A percentile compares a stretch with the other conserved stretches of the same genome.
phyloP scores from a whole-genome alignment of 2,888 invertebrate genomes.

The Panorpa germanica region DNA sequence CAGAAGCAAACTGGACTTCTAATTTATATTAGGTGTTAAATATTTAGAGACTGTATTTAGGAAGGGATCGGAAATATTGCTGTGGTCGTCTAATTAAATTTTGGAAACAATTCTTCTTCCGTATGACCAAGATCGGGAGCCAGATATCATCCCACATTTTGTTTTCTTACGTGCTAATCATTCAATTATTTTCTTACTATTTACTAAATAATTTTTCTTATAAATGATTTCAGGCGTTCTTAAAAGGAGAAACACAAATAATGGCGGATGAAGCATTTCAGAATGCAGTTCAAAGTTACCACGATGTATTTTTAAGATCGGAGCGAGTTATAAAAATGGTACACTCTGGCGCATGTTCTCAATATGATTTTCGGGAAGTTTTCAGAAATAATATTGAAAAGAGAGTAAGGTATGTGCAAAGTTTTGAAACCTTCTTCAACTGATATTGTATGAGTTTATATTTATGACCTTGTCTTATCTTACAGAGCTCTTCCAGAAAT shows the following conservation, averaged over 20 bases:
- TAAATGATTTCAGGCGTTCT: constrained; percentile 57
- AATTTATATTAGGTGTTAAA: too few relatives aligned
- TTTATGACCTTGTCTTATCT: constrained; percentile 11
- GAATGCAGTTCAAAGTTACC: constrained; percentile 93
- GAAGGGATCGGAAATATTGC: too few relatives aligned
- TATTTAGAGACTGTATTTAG: too few relatives aligned
- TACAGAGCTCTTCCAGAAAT: constrained; percentile 91
- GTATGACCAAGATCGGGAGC: too few relatives aligned
- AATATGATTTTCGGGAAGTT: constrained; percentile 97
- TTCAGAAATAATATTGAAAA: constrained; percentile 97
- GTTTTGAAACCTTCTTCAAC: too few relatives aligned
- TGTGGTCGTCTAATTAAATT: too few relatives aligned
- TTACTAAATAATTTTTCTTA: too few relatives aligned
- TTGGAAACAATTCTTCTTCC: too few relatives aligned
- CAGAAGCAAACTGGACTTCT: too few relatives aligned
- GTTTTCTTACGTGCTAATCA: neutral
- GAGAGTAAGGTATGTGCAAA: constrained; percentile 55
- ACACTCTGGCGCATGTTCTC: constrained; percentile 92
- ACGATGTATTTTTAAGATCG: constrained; percentile 90
- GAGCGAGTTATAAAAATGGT: constrained; percentile 95
- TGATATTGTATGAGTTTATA: constrained; percentile 7
- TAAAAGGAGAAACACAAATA: constrained; percentile 97
- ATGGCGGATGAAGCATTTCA: constrained; percentile 97
- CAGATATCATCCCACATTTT: too few relatives aligned
- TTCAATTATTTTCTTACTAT: constrained; percentile 1